Evolutionary conservation across 2,797 vertebrate species (phyloP).

Genomic region (Merluccius polli): DNA sequence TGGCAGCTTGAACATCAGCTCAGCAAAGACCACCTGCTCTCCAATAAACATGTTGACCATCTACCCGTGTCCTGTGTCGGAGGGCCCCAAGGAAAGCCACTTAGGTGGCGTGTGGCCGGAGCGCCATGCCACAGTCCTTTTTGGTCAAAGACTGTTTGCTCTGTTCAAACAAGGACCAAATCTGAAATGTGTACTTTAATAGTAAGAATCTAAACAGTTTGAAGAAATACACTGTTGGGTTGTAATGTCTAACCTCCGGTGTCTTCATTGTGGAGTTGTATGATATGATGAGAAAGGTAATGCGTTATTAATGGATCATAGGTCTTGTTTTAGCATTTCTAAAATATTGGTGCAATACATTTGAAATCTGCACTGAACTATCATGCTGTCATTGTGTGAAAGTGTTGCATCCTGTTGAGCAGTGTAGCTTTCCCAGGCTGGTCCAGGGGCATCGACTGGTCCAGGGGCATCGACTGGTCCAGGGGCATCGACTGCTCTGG

Average conservation of each 20-base stretch:
- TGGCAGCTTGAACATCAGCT: no score
- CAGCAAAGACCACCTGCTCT: no score
- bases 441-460: no score
- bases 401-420: constrained; percentile 1
- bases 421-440: no score
- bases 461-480: no score
- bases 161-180: background rate
- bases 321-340: background rate
- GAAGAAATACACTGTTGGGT: background rate
- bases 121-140: no score
- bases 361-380: background rate
- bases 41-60: no score
- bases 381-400: background rate
- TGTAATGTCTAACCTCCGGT: background rate
- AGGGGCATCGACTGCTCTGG: no score
- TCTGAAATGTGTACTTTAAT: background rate
- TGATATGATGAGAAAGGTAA: background rate
- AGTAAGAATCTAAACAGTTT: background rate
- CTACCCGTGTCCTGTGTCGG: no score
- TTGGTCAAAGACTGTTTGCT: background rate
- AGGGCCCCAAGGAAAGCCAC: no score
- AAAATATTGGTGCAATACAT: background rate
- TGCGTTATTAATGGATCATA: background rate
- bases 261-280: background rate
- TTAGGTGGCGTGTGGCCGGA: no score